Conservation (phyloP, 1,140 invertebrate genomes). For the Schlechtendalia chinensis region DNA sequence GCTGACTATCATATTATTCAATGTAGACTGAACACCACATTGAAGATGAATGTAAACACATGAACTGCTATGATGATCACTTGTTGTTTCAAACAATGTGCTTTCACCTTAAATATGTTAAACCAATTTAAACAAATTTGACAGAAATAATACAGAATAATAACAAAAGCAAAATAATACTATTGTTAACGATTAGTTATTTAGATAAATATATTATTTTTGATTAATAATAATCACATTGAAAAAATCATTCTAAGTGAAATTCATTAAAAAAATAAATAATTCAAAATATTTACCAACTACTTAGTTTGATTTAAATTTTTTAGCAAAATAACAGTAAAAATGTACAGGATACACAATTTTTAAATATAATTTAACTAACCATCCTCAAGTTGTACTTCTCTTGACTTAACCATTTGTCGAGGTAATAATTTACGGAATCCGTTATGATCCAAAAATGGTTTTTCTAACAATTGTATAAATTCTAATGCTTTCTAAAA, state of each 20-base stretch:
- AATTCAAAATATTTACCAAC: too few relatives aligned
- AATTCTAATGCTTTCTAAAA: constrained; percentile 45
- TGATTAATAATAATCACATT: too few relatives aligned
- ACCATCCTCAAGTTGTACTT: constrained; percentile 82
- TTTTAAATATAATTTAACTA: constrained; percentile 54
- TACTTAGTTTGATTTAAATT: too few relatives aligned
- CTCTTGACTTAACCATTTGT: constrained; percentile 75
- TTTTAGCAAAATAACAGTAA: too few relatives aligned
- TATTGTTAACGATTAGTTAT: too few relatives aligned
- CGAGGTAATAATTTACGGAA: constrained; percentile 71
- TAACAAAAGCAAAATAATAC: too few relatives aligned
- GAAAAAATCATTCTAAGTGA: neutral
- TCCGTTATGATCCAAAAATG: constrained; percentile 54
- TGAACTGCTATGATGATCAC: constrained; percentile 82
- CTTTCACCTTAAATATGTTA: constrained; percentile 55
- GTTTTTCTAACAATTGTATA: constrained; percentile 45
- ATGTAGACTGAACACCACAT: constrained; percentile 75
- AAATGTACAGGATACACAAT: too few relatives aligned
- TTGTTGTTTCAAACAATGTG: constrained; percentile 61
- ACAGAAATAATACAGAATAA: neutral
- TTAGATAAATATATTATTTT: too few relatives aligned
- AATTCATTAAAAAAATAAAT: too few relatives aligned
- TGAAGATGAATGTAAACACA: constrained; percentile 87
- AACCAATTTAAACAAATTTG: too few relatives aligned
- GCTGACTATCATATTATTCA: constrained; percentile 80